phyloP scores from a whole-genome alignment of 2,888 invertebrate species.

The Dioctria linearis region DNA sequence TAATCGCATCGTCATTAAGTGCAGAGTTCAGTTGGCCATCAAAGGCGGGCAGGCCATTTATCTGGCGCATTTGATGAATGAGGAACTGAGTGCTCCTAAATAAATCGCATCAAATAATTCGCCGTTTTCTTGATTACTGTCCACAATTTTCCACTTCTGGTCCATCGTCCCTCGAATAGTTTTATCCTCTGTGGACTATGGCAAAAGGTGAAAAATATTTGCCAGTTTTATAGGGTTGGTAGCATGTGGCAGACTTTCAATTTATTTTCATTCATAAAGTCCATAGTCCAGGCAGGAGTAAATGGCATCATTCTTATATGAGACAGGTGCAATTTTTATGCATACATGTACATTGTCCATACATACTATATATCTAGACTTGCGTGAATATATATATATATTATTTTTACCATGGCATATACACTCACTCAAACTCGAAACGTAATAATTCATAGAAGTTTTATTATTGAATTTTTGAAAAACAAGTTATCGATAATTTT shows the following conservation, averaged over 20 bases:
- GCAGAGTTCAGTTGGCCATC: constrained; percentile 51
- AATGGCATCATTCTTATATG: constrained; percentile 42
- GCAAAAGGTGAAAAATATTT: constrained; percentile 44
- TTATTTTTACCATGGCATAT: neutral
- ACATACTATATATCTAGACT: neutral
- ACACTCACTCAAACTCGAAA: too few relatives aligned
- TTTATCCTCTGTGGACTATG: neutral
- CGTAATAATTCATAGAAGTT: too few relatives aligned
- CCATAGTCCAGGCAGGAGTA: constrained; percentile 12
- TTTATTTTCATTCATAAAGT: constrained; percentile 48
- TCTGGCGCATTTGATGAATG: constrained; percentile 57
- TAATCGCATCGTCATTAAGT: constrained; percentile 58
- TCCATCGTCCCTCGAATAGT: neutral
- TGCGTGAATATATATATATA: constrained; percentile 2
- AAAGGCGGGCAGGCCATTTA: constrained; percentile 53
- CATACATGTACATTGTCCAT: neutral
- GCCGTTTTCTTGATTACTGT: constrained; percentile 52
- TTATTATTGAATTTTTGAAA: too few relatives aligned
- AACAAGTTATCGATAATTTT: too few relatives aligned
- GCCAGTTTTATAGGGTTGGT: constrained; percentile 4
- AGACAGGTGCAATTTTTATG: constrained; percentile 43
- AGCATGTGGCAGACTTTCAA: constrained; percentile 42
- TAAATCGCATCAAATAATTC: constrained; percentile 55
- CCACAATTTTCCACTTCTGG: constrained; percentile 52
- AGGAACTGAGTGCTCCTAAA: constrained; percentile 56